phyloP scores from a whole-genome alignment of 2,797 vertebrate species.

The Sandelia bainsii region DNA sequence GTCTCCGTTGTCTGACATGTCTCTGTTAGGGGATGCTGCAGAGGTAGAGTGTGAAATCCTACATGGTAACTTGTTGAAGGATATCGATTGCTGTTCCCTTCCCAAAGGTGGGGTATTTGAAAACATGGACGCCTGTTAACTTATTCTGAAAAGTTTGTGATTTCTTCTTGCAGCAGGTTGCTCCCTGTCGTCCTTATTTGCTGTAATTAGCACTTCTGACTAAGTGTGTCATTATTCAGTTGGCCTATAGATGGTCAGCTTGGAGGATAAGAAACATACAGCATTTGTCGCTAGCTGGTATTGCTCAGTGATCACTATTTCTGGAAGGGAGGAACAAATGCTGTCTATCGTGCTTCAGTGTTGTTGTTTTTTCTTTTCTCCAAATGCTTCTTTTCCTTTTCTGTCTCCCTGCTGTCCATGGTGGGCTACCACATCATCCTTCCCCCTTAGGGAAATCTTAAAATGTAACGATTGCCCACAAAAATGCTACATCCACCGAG shows the following conservation, averaged over 20 bases:
- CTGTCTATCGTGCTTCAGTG: background rate
- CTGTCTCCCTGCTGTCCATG: slow-evolving; percentile 11
- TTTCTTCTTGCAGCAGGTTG: background rate
- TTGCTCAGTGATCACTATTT: background rate
- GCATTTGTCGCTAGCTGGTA: slow-evolving; percentile 2
- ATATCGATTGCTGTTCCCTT: background rate
- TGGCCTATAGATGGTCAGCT: background rate
- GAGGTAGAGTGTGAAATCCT: background rate
- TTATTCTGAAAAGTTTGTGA: background rate
- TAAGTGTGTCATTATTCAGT: slow-evolving; percentile 13
- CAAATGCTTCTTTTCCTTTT: background rate
- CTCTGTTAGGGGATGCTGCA: background rate
- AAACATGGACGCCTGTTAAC: background rate
- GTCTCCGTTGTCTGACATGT: slow-evolving; percentile 2
- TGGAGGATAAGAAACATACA: background rate
- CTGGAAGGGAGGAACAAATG: slow-evolving; percentile 2
- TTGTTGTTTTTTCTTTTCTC: background rate
- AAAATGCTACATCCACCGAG: slow-evolving; percentile 58
- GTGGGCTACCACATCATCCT: slow-evolving; percentile 22
- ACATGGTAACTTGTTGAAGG: background rate
- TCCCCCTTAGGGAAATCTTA: slow-evolving; percentile 27
- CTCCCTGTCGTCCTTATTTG: background rate
- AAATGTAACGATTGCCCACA: slow-evolving; percentile 45
- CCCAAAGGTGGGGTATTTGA: background rate
- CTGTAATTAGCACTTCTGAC: slow-evolving; percentile 3